Percentiles rank a stretch among this genome's conserved stretches.
Conservation (phyloP, 2,113 vertebrate species). For the Thunnus maccoyii region DNA sequence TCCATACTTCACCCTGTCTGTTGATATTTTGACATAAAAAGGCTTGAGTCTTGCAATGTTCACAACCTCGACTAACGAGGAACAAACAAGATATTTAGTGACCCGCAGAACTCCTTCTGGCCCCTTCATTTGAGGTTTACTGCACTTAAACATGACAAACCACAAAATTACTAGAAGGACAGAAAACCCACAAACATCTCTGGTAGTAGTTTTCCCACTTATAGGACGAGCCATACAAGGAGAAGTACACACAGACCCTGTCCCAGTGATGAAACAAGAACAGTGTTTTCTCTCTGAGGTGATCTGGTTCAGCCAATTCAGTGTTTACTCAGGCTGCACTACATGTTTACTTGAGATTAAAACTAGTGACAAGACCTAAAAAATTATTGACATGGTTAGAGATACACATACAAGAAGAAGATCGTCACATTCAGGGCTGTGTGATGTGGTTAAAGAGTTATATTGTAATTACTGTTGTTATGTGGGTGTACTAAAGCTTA, state of each 20-base stretch:
- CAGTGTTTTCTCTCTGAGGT: conserved; percentile 56
- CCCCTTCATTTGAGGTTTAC: not conserved
- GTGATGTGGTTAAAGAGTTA: conserved; percentile 3
- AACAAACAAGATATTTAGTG: not conserved
- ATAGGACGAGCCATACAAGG: conserved; percentile 66
- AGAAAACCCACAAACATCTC: conserved; percentile 14
- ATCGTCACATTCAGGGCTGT: conserved; percentile 7
- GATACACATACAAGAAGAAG: conserved; percentile 56
- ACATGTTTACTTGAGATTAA: conserved; percentile 72
- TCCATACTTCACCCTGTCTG: not conserved
- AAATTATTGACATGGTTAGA: conserved; percentile 55
- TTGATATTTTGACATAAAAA: not conserved
- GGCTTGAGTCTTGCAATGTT: not conserved
- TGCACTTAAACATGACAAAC: not conserved
- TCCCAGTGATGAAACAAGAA: conserved; percentile 38
- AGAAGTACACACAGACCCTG: conserved; percentile 10
- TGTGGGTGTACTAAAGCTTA: not conserved
- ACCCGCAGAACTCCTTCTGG: not conserved
- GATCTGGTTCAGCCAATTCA: conserved; percentile 57
- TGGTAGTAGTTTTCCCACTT: conserved; percentile 41
- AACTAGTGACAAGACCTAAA: conserved; percentile 63
- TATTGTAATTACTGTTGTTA: not conserved
- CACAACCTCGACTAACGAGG: not conserved
- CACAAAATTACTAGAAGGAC: not conserved
- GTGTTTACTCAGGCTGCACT: conserved; percentile 66